Percentiles rank a stretch among this genome's conserved stretches.
Conservation (phyloP, 2,797 vertebrate genomes). For the Passerculus sandwichensis region DNA sequence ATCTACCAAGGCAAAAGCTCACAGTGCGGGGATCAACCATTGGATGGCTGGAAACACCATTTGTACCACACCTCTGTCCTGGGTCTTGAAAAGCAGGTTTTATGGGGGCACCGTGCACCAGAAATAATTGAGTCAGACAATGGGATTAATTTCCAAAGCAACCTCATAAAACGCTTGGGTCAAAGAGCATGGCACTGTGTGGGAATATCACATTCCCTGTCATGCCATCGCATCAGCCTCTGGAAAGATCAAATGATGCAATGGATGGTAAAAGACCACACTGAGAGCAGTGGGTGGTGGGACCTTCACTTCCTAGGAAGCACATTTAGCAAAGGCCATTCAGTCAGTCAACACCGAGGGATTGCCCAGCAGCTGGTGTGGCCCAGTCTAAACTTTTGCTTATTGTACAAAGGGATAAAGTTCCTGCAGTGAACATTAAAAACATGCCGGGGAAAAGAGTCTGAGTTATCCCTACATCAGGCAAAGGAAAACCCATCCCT, state of each 20-base stretch:
- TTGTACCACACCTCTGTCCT: background rate
- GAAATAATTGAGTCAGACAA: background rate
- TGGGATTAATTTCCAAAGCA: background rate
- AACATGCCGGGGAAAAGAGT: background rate
- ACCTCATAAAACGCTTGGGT: background rate
- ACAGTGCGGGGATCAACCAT: background rate
- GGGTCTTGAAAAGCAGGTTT: background rate
- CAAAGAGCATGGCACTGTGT: background rate
- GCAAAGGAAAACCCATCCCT: background rate
- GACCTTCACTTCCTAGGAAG: too few species aligned
- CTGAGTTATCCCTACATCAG: background rate
- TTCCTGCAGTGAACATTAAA: background rate
- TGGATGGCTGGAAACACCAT: background rate
- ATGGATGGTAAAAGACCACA: background rate
- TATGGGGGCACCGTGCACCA: background rate
- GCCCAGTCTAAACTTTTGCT: background rate
- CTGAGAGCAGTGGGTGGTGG: background rate
- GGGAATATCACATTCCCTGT: background rate
- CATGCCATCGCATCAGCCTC: background rate
- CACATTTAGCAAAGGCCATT: background rate
- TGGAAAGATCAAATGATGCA: background rate
- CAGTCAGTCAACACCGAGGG: background rate
- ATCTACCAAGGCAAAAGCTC: background rate
- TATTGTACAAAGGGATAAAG: background rate
- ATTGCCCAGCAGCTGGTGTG: accelerated